These are phyloP conservation scores for Orussus abietinus DNA, from an alignment of 1,140 invertebrate species.

Conservation along the genomic window DNA sequence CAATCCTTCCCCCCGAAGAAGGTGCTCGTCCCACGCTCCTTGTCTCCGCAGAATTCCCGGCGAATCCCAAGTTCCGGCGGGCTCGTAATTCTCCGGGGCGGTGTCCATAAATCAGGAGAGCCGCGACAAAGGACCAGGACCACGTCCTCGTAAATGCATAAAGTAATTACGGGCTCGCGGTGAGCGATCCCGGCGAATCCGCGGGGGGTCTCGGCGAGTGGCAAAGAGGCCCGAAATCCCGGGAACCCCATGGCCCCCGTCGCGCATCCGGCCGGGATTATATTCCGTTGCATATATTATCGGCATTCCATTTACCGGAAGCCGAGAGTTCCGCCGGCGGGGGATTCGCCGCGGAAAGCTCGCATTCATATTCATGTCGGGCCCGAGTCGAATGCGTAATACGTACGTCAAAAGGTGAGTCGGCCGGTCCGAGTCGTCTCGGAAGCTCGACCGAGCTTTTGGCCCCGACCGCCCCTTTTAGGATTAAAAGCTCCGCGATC, in stretches of 20 bases:
- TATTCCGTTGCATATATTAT: constrained; percentile 33
- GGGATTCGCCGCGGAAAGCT: constrained; percentile 10
- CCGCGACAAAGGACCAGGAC: constrained; percentile 28
- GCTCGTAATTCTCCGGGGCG: too few relatives aligned
- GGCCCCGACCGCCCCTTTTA: too few relatives aligned
- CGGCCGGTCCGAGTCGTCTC: too few relatives aligned
- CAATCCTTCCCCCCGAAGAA: too few relatives aligned
- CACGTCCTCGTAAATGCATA: constrained; percentile 34
- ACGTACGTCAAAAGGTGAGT: constrained; percentile 23
- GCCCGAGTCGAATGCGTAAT: constrained; percentile 28
- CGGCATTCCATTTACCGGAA: constrained; percentile 21
- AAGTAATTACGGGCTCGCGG: constrained; percentile 34
- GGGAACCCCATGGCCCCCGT: constrained; percentile 21
- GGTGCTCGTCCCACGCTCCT: too few relatives aligned
- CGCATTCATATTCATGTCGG: constrained; percentile 26
- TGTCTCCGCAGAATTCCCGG: too few relatives aligned
- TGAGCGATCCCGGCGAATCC: constrained; percentile 20
- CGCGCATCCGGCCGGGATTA: constrained; percentile 28
- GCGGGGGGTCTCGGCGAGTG: constrained; percentile 16
- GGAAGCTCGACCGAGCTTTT: too few relatives aligned
- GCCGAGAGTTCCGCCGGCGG: constrained; percentile 11
- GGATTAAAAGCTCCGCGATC: too few relatives aligned
- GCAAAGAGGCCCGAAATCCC: constrained; percentile 14
- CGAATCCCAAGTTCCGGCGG: too few relatives aligned
- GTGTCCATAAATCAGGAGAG: constrained; percentile 30